These are phyloP conservation scores for Cheilosia vulpina DNA, from an alignment of 2,888 invertebrate species.

Conservation along the genomic window DNA sequence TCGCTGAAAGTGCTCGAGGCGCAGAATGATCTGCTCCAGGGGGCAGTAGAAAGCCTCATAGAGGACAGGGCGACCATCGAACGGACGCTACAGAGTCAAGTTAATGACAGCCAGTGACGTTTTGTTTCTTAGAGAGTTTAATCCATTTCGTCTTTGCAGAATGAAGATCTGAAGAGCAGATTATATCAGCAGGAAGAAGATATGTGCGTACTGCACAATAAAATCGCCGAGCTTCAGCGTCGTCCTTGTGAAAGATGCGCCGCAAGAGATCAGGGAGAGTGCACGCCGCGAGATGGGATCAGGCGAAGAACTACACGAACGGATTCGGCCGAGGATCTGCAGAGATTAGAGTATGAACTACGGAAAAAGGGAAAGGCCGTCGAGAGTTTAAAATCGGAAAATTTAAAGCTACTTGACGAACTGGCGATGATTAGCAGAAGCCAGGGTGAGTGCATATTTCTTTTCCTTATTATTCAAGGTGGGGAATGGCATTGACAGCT, in stretches of 20 bases:
- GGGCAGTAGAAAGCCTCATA: slow-evolving; percentile 75
- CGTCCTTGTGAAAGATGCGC: slow-evolving; percentile 61
- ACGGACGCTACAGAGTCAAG: slow-evolving; percentile 45
- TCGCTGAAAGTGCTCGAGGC: slow-evolving; percentile 77
- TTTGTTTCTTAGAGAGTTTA: background rate
- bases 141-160: slow-evolving; percentile 76
- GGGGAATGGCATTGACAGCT: no score
- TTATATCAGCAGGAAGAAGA: slow-evolving; percentile 21
- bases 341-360: slow-evolving; percentile 53
- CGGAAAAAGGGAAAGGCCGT: slow-evolving; percentile 64
- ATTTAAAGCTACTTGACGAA: slow-evolving; percentile 75
- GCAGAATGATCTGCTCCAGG: slow-evolving; percentile 79
- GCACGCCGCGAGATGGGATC: slow-evolving; percentile 51
- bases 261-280: background rate
- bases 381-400: slow-evolving; percentile 70
- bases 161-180: slow-evolving; percentile 76
- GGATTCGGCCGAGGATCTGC: slow-evolving; percentile 51
- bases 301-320: background rate
- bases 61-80: slow-evolving; percentile 48
- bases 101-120: background rate
- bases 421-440: slow-evolving; percentile 72
- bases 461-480: no score
- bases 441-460: slow-evolving; percentile 64
- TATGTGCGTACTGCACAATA: background rate
- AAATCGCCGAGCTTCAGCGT: slow-evolving; percentile 68